Evolutionary conservation across 2,888 invertebrate genomes (phyloP).

Genomic region (Chloroclystis v-ata): DNA sequence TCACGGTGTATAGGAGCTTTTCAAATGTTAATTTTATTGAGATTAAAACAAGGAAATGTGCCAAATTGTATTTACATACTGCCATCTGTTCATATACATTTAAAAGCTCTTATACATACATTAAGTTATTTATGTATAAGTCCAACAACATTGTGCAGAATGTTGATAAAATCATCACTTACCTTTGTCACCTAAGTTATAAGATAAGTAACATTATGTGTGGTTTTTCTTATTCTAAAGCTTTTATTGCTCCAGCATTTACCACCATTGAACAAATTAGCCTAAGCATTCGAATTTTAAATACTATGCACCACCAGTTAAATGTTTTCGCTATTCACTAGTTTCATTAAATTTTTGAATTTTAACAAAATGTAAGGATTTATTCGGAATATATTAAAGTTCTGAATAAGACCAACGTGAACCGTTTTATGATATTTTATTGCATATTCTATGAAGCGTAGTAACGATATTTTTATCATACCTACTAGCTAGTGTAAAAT

Average conservation of each 20-base stretch:
- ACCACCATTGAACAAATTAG: slow-evolving; percentile 7
- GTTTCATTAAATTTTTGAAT: slow-evolving; percentile 52
- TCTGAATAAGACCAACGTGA: slow-evolving; percentile 37
- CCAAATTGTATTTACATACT: slow-evolving; percentile 23
- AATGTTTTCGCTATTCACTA: slow-evolving; percentile 54
- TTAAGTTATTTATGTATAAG: not conserved
- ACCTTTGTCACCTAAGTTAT: no score
- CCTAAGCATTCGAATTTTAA: slow-evolving; percentile 21
- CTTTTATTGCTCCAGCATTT: not conserved
- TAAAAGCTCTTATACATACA: slow-evolving; percentile 12
- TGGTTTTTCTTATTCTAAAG: not conserved
- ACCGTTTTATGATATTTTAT: slow-evolving; percentile 58
- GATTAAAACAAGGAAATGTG: slow-evolving; percentile 27
- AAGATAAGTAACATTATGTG: not conserved
- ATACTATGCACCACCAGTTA: slow-evolving; percentile 55
- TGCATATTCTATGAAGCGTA: slow-evolving; percentile 69
- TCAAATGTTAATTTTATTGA: slow-evolving; percentile 1
- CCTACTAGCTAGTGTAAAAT: slow-evolving; percentile 54
- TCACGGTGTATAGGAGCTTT: slow-evolving; percentile 29
- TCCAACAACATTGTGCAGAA: no score
- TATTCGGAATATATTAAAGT: slow-evolving; percentile 36
- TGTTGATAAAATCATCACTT: no score
- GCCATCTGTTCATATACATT: not conserved
- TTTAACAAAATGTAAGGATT: slow-evolving; percentile 49
- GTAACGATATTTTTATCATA: slow-evolving; percentile 54